Conservation (phyloP, 2,888 invertebrate genomes). For the Melolontha melolontha region DNA sequence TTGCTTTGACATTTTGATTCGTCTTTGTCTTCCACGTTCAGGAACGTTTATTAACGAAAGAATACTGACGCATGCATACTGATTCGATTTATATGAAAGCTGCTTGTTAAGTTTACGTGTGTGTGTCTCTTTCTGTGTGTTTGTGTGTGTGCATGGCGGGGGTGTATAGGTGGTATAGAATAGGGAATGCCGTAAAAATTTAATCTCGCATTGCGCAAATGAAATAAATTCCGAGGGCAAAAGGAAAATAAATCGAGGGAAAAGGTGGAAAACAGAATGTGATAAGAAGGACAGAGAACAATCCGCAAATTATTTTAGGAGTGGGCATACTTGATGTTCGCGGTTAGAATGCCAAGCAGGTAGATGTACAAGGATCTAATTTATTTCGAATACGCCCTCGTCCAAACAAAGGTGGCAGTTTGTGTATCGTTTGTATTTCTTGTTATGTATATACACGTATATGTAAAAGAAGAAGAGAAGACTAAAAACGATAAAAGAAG, state of each 20-base stretch:
- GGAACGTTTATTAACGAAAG: no score
- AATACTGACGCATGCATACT: no score
- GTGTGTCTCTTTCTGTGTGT: no score
- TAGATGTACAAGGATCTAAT: constrained; percentile 25
- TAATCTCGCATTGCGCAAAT: constrained; percentile 57
- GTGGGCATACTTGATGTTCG: constrained; percentile 53
- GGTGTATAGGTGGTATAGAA: background rate
- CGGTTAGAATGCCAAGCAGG: constrained; percentile 54
- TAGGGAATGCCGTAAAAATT: constrained; percentile 51
- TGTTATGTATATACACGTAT: constrained; percentile 1
- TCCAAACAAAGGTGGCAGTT: constrained; percentile 23
- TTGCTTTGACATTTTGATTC: no score
- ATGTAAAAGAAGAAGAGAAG: background rate
- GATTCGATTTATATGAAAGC: no score
- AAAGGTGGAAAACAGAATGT: constrained; percentile 39
- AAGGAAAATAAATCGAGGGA: constrained; percentile 54
- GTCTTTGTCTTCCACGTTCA: no score
- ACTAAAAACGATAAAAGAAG: no score
- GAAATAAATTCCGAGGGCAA: constrained; percentile 55
- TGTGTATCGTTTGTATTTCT: constrained; percentile 20
- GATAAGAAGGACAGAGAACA: constrained; percentile 48
- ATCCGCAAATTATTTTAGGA: constrained; percentile 59
- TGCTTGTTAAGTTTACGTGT: background rate
- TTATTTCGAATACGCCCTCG: constrained; percentile 32
- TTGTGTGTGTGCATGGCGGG: background rate